Conservation (phyloP, 2,888 invertebrate species). For the Mycogona germanica region DNA sequence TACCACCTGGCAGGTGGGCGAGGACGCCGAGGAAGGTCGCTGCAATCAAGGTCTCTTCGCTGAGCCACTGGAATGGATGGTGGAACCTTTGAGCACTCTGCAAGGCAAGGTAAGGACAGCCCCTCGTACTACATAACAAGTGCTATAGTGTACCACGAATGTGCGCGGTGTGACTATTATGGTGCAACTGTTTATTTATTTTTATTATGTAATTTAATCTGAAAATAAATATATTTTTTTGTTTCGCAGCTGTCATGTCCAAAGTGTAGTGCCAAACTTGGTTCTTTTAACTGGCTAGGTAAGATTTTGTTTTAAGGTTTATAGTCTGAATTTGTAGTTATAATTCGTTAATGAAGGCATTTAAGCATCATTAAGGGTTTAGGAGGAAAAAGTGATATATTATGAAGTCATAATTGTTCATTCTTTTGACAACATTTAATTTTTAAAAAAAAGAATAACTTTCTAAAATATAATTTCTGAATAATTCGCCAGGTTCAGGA, state of each 20-base stretch:
- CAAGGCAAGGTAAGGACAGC: constrained; percentile 75
- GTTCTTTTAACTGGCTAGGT: constrained; percentile 85
- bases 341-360: too few relatives aligned
- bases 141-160: too few relatives aligned
- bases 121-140: too few relatives aligned
- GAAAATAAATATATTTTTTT: not conserved
- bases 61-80: constrained; percentile 86
- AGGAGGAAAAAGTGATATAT: too few relatives aligned
- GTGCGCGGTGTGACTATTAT: constrained; percentile 20
- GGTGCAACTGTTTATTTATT: not conserved
- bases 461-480: too few relatives aligned
- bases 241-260: constrained; percentile 36
- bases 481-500: not conserved
- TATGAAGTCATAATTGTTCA: too few relatives aligned
- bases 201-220: not conserved
- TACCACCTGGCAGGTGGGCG: constrained; percentile 32
- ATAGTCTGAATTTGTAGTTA: not conserved
- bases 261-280: constrained; percentile 70
- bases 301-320: constrained; percentile 24
- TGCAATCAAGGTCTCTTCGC: constrained; percentile 71
- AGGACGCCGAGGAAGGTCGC: constrained; percentile 34
- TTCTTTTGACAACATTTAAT: too few relatives aligned
- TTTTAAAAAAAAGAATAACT: too few relatives aligned
- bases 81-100: constrained; percentile 49
- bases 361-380: too few relatives aligned